These are phyloP conservation scores for Podarcis raffonei DNA, from an alignment of 2,113 vertebrate species.

Conservation along the genomic window DNA sequence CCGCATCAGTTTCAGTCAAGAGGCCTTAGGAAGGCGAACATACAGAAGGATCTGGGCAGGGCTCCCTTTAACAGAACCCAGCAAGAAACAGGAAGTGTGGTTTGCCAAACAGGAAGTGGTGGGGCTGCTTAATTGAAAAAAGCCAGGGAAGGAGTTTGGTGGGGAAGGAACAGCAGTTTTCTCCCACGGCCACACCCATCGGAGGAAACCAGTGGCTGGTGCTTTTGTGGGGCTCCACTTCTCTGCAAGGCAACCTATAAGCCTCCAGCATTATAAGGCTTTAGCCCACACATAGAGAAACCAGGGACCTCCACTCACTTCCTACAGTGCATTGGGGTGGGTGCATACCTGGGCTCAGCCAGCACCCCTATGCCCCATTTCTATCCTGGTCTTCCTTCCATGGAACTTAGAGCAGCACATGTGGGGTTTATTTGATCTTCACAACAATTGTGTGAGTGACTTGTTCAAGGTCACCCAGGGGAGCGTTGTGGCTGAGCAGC, in stretches of 20 bases:
- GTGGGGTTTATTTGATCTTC: neutral
- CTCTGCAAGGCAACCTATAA: neutral
- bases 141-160: neutral
- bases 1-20: neutral
- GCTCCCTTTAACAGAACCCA: neutral
- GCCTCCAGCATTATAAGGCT: neutral
- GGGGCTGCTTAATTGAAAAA: neutral
- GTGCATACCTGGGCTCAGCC: neutral
- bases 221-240: neutral
- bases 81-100: conserved; percentile 33
- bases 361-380: neutral
- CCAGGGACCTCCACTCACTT: neutral
- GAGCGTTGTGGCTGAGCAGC: neutral
- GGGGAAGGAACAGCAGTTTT: neutral
- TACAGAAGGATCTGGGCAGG: neutral
- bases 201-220: neutral
- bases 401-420: neutral
- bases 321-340: neutral
- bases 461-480: neutral
- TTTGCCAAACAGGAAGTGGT: conserved; percentile 24
- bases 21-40: neutral
- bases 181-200: neutral
- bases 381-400: neutral
- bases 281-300: neutral
- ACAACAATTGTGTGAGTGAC: too few relatives aligned